phyloP scores from a whole-genome alignment of 2,113 vertebrate genomes.

The Macrotis lagotis region DNA sequence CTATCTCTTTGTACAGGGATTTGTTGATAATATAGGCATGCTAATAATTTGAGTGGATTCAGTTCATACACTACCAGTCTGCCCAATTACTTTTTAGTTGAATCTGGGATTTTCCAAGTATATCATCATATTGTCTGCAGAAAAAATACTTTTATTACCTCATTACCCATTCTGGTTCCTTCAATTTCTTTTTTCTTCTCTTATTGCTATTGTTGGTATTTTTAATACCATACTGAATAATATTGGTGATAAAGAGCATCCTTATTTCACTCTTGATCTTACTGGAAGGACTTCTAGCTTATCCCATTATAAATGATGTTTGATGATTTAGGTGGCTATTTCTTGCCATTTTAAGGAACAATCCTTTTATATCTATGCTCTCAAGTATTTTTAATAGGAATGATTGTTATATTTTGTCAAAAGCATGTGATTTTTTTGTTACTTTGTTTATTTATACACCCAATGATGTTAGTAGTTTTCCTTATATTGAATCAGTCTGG shows the following conservation, averaged over 20 bases:
- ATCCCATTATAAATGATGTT: not conserved
- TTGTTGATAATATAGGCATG: not conserved
- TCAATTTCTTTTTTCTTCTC: not conserved
- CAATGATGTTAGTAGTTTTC: not conserved
- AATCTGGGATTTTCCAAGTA: not conserved
- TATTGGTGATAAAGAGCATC: not conserved
- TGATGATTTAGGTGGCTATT: not conserved
- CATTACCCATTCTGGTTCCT: not conserved
- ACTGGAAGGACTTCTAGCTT: not conserved
- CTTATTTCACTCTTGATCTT: not conserved
- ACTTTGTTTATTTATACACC: not conserved
- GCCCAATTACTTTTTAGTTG: not conserved
- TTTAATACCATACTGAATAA: not conserved
- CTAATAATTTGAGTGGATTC: not conserved
- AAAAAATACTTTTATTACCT: not conserved
- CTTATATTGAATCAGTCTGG: not conserved
- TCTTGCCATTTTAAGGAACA: not conserved
- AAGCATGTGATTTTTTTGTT: not conserved
- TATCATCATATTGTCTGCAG: not conserved
- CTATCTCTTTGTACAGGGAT: not conserved
- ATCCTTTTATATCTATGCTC: not conserved
- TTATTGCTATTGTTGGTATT: not conserved
- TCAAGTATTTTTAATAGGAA: not conserved
- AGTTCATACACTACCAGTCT: not conserved
- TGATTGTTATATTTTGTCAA: not conserved